Evolutionary conservation across 2,888 invertebrate genomes (phyloP).

Genomic region (Xestia rhomboidea): DNA sequence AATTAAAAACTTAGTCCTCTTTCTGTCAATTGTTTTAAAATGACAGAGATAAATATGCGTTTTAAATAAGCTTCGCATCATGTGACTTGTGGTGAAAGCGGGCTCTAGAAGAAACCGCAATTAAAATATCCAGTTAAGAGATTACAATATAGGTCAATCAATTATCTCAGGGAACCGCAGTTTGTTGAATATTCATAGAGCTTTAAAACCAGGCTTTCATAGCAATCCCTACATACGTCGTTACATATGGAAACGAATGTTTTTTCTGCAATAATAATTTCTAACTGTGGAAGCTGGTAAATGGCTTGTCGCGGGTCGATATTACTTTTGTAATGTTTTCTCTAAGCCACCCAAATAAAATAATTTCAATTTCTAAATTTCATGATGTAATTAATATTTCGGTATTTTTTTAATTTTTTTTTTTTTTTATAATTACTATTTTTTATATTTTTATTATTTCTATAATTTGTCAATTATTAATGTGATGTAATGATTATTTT

Average conservation of each 20-base stretch:
- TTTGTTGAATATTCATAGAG: constrained; percentile 25
- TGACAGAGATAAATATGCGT: background rate
- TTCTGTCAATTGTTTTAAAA: background rate
- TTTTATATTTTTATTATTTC: too few species aligned
- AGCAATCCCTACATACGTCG: background rate
- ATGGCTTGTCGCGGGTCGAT: background rate
- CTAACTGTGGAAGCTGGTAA: background rate
- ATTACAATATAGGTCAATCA: constrained; percentile 21
- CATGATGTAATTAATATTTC: too few species aligned
- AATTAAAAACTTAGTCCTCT: background rate
- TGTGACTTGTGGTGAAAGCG: background rate
- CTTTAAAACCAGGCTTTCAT: background rate
- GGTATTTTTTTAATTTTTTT: too few species aligned
- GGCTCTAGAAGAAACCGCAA: background rate
- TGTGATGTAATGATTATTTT: too few species aligned
- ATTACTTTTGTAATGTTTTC: background rate
- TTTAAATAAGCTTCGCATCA: background rate
- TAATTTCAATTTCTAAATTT: too few species aligned
- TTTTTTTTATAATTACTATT: too few species aligned
- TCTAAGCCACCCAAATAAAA: background rate
- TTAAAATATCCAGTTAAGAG: background rate
- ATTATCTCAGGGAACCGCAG: background rate
- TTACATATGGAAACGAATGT: background rate
- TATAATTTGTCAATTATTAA: too few species aligned
- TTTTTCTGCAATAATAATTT: constrained; percentile 10